Evolutionary conservation across 2,113 vertebrate genomes (phyloP).

Genomic region (Cyprichromis sp.): DNA sequence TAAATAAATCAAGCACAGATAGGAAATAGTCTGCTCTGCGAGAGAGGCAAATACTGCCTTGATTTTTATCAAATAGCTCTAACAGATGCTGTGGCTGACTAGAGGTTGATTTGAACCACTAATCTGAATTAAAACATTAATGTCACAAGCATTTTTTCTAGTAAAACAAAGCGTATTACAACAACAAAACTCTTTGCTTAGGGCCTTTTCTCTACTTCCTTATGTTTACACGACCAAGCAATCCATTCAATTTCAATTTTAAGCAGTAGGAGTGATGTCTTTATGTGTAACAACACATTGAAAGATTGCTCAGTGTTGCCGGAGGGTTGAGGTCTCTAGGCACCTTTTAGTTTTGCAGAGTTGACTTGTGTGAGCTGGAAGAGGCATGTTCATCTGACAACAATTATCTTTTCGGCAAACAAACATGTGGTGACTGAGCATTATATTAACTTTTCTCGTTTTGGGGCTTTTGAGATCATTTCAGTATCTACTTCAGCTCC

Average conservation of each 20-base stretch:
- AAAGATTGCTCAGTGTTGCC: constrained; percentile 2
- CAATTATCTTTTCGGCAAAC: constrained; percentile 49
- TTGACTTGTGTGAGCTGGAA: constrained; percentile 21
- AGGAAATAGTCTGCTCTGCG: background rate
- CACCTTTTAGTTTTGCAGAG: background rate
- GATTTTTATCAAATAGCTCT: background rate
- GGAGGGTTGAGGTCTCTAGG: constrained; percentile 7
- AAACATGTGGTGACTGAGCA: constrained; percentile 47
- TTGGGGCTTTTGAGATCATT: background rate
- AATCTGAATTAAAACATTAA: background rate
- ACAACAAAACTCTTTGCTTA: background rate
- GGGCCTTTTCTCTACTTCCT: background rate
- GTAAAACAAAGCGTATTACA: background rate
- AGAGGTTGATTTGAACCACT: background rate
- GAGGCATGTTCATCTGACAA: constrained; percentile 52
- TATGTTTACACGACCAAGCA: constrained; percentile 10
- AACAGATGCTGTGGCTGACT: background rate
- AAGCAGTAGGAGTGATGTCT: constrained; percentile 22
- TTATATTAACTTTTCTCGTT: constrained; percentile 37
- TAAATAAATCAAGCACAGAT: background rate
- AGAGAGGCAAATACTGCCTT: background rate
- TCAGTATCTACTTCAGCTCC: background rate
- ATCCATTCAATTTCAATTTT: constrained; percentile 1
- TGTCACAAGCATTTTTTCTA: background rate
- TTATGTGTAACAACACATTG: constrained; percentile 1